Evolutionary conservation across 2,797 vertebrate species (phyloP).

Genomic region (Mico argentatus): DNA sequence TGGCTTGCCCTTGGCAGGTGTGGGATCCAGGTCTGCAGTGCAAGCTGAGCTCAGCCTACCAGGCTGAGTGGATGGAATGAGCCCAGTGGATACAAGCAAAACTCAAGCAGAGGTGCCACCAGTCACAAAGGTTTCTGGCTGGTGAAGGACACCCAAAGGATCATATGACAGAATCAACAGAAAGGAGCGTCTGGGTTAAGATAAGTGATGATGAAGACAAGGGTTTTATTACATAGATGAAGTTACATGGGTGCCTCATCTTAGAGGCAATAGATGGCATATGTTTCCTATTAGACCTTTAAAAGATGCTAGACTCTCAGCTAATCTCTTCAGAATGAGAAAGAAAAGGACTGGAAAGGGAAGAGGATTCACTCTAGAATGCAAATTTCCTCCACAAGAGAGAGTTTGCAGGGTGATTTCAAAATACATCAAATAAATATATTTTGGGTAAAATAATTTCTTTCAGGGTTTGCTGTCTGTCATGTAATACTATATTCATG

Average conservation of each 20-base stretch:
- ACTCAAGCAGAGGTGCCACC: background rate
- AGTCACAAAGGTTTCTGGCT: background rate
- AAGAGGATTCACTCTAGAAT: background rate
- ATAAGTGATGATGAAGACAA: background rate
- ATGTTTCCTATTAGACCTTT: background rate
- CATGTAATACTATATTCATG: background rate
- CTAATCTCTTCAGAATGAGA: background rate
- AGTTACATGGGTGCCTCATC: background rate
- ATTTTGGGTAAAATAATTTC: background rate
- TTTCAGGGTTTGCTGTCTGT: background rate
- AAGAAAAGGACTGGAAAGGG: background rate
- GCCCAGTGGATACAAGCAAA: background rate
- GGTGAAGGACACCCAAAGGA: background rate
- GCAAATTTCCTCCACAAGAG: background rate
- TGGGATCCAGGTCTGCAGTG: background rate
- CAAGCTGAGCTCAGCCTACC: background rate
- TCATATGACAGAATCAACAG: background rate
- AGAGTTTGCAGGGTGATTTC: background rate
- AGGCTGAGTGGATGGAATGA: background rate
- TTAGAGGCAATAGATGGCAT: background rate
- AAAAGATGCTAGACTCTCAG: background rate
- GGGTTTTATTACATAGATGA: background rate
- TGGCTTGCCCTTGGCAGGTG: background rate
- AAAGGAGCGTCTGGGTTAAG: background rate
- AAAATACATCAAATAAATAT: background rate